phyloP scores from a whole-genome alignment of 1,140 invertebrate species.

The Hylaeus anthracinus region DNA sequence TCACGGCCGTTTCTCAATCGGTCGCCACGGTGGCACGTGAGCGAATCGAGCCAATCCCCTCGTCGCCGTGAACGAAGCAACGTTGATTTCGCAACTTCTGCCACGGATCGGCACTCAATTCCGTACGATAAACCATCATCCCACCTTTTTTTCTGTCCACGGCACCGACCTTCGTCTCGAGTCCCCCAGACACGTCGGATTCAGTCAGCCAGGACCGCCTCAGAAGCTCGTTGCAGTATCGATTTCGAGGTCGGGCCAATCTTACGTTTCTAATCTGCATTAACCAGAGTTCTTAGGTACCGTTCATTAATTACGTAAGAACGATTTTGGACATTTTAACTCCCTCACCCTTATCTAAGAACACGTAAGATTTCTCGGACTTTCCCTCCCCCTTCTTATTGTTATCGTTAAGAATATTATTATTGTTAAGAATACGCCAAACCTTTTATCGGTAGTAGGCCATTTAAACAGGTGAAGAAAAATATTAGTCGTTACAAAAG shows the following conservation, averaged over 20 bases:
- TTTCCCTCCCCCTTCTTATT: too few species aligned
- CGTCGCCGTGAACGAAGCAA: constrained; percentile 31
- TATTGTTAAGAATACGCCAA: too few species aligned
- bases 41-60: constrained; percentile 46
- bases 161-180: constrained; percentile 39
- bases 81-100: constrained; percentile 45
- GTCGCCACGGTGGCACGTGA: constrained; percentile 31
- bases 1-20: constrained; percentile 52
- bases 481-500: too few species aligned
- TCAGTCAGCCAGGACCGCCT: constrained; percentile 29
- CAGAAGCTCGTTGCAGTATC: constrained; percentile 44
- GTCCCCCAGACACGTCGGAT: constrained; percentile 23
- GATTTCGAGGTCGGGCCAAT: constrained; percentile 55
- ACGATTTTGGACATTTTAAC: too few species aligned
- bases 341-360: too few species aligned
- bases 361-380: too few species aligned
- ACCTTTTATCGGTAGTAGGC: too few species aligned
- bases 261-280: constrained; percentile 37
- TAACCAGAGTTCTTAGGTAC: neutral
- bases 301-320: too few species aligned
- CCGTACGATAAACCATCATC: constrained; percentile 31
- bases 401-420: too few species aligned
- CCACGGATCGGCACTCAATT: constrained; percentile 31
- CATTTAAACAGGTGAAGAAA: too few species aligned
- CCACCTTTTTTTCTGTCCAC: neutral